phyloP scores from a whole-genome alignment of 2,113 vertebrate genomes.

The Ciconia maguari region DNA sequence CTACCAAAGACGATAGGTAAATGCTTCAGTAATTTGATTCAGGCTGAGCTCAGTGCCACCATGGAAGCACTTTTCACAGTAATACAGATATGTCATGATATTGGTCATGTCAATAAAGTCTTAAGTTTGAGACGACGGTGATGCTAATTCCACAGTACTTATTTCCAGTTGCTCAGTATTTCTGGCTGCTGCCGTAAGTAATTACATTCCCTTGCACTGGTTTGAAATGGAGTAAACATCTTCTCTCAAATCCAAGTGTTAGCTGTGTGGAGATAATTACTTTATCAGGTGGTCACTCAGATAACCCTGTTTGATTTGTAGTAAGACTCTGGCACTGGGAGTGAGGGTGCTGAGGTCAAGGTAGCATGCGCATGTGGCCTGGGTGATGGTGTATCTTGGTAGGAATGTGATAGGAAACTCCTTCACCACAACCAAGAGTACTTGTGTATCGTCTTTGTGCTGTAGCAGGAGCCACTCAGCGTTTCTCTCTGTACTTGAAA shows the following conservation, averaged over 20 bases:
- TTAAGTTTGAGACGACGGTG: neutral
- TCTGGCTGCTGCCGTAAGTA: neutral
- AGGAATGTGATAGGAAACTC: neutral
- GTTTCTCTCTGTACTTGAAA: neutral
- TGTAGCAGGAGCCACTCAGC: neutral
- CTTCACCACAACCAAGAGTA: neutral
- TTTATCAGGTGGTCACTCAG: neutral
- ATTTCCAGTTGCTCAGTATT: neutral
- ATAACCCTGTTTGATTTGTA: neutral
- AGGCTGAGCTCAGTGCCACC: neutral
- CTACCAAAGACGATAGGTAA: fast-evolving
- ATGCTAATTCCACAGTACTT: neutral
- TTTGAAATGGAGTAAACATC: neutral
- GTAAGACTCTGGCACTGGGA: neutral
- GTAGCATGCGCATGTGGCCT: fast-evolving
- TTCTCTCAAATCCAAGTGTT: neutral
- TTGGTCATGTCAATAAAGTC: fast-evolving
- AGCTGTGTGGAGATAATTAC: neutral
- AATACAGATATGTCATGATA: neutral
- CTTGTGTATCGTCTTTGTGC: neutral
- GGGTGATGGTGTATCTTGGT: neutral
- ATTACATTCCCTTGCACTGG: neutral
- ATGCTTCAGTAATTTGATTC: neutral
- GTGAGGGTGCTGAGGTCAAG: neutral
- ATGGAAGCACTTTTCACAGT: neutral